Evolutionary conservation across 1,140 invertebrate species (phyloP).

Genomic region (Rhopalosiphum maidis): DNA sequence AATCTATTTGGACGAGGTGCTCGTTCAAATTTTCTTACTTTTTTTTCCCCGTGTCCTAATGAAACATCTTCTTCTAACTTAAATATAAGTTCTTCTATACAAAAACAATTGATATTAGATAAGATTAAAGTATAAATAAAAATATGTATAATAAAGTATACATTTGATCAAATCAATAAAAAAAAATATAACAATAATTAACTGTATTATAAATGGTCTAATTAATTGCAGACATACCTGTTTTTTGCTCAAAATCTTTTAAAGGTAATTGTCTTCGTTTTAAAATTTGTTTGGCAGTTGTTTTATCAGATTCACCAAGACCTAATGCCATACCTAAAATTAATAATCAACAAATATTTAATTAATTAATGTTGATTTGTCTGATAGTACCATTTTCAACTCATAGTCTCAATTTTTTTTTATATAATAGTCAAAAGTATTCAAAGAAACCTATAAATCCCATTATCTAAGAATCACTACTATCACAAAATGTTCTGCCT

Average conservation of each 20-base stretch:
- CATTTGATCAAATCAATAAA: not conserved
- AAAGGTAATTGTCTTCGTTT: slow-evolving; percentile 52
- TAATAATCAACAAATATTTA: slow-evolving; percentile 46
- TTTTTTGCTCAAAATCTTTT: slow-evolving; percentile 54
- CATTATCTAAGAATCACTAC: not conserved
- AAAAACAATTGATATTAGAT: not conserved
- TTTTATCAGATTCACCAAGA: slow-evolving; percentile 68
- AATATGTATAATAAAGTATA: not conserved
- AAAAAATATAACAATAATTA: not conserved
- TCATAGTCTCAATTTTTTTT: not conserved
- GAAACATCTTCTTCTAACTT: slow-evolving; percentile 51
- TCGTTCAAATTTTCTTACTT: slow-evolving; percentile 54
- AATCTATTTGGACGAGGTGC: slow-evolving; percentile 34
- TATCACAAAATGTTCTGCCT: too few relatives aligned
- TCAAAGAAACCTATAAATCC: not conserved
- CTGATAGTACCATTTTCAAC: not conserved
- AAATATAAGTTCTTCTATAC: slow-evolving; percentile 45
- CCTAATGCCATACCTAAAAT: slow-evolving; percentile 74
- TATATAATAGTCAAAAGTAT: not conserved
- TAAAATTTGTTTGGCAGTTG: slow-evolving; percentile 55
- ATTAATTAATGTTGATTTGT: not conserved
- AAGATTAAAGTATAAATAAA: not conserved
- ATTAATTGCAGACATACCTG: slow-evolving; percentile 12
- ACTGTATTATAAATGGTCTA: not conserved
- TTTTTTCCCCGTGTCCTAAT: slow-evolving; percentile 40